phyloP scores from a whole-genome alignment of 2,888 invertebrate species.

The Troglohyphantes excavatus region DNA sequence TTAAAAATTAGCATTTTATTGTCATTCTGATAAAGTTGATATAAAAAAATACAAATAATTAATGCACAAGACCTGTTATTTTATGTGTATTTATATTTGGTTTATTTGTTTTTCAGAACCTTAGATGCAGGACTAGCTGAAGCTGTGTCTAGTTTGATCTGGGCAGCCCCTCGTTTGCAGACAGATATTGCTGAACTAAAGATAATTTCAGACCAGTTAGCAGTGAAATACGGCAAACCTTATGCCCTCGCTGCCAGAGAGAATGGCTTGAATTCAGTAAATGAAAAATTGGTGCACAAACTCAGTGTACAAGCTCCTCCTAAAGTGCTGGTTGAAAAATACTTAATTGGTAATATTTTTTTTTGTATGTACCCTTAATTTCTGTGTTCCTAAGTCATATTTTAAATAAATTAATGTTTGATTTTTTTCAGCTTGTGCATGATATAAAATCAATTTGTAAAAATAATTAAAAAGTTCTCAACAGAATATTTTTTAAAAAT shows the following conservation, averaged over 20 bases:
- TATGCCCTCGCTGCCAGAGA: constrained; percentile 94
- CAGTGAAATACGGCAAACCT: constrained; percentile 95
- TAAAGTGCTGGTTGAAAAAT: constrained; percentile 95
- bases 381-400: too few relatives aligned
- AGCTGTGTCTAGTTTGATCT: constrained; percentile 96
- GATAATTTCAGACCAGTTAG: constrained; percentile 93
- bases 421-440: too few relatives aligned
- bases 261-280: constrained; percentile 91
- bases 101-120: constrained; percentile 84
- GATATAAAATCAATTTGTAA: too few relatives aligned
- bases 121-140: constrained; percentile 97
- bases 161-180: constrained; percentile 95
- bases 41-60: too few relatives aligned
- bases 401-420: too few relatives aligned
- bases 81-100: too few relatives aligned
- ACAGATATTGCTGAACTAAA: constrained; percentile 87
- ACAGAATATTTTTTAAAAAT: too few relatives aligned
- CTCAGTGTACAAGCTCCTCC: constrained; percentile 97
- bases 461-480: too few relatives aligned
- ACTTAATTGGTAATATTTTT: constrained; percentile 79
- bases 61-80: too few relatives aligned
- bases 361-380: not conserved
- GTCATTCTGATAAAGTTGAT: too few relatives aligned
- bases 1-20: too few relatives aligned
- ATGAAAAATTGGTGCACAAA: constrained; percentile 96